These are phyloP conservation scores for Pelosia muscerda DNA, from an alignment of 2,888 invertebrate genomes.

Conservation along the genomic window DNA sequence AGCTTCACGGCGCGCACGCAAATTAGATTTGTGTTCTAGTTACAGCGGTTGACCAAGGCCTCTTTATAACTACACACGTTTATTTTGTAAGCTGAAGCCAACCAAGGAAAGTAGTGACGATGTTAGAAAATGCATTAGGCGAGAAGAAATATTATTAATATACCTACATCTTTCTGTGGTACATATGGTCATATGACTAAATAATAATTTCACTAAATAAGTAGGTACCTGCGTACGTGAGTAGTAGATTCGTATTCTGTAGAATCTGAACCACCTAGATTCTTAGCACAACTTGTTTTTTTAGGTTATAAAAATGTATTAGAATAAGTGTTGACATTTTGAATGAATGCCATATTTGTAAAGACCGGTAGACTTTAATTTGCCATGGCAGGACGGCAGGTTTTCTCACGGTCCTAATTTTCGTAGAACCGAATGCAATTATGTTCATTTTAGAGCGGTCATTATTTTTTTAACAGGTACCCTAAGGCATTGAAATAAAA, in stretches of 20 bases:
- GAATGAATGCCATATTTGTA: neutral
- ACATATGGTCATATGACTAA: neutral
- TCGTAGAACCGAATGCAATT: slow-evolving; percentile 8
- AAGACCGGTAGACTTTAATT: neutral
- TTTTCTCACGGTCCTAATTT: slow-evolving; percentile 14
- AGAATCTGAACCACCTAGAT: neutral
- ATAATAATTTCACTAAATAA: neutral
- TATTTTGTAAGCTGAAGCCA: slow-evolving; percentile 53
- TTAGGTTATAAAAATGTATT: neutral
- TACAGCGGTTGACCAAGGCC: slow-evolving; percentile 68
- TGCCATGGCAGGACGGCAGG: neutral
- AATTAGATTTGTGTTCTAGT: slow-evolving; percentile 74
- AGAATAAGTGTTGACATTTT: neutral
- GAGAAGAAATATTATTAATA: neutral
- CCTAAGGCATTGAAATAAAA: neutral
- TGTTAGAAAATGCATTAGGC: slow-evolving; percentile 6
- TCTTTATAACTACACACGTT: slow-evolving; percentile 57
- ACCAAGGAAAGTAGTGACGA: slow-evolving; percentile 36
- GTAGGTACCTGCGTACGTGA: too few species aligned
- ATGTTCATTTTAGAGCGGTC: neutral
- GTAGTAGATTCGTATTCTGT: neutral
- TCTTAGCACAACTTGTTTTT: neutral
- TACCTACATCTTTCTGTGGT: neutral
- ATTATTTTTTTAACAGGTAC: slow-evolving; percentile 1
- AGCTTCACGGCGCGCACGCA: slow-evolving; percentile 55